Conservation (phyloP, 2,797 vertebrate genomes). For the Mustela erminea region DNA sequence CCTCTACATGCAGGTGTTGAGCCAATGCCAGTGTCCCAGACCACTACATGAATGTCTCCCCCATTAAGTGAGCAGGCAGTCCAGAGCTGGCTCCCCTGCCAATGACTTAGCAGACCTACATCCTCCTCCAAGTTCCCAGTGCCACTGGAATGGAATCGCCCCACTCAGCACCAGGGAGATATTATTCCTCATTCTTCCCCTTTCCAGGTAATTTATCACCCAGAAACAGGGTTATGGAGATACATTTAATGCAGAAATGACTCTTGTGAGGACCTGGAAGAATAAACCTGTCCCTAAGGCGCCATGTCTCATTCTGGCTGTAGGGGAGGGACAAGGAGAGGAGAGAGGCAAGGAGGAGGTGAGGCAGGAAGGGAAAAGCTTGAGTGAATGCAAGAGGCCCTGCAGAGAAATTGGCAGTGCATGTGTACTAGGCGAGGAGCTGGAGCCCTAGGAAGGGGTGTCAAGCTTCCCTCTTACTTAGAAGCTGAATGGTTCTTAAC, state of each 20-base stretch:
- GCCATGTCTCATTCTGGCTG: not conserved
- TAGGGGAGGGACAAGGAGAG: not conserved
- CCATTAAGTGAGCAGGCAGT: not conserved
- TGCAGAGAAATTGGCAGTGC: rapidly evolving
- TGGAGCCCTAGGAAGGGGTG: not conserved
- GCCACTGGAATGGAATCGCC: not conserved
- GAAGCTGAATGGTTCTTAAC: not conserved
- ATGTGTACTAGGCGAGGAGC: not conserved
- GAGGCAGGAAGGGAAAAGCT: not conserved
- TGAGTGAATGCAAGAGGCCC: not conserved
- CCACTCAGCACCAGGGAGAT: not conserved
- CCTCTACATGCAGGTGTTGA: not conserved
- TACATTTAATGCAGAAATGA: constrained; percentile 49
- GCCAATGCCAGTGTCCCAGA: not conserved
- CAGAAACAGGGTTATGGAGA: constrained; percentile 12
- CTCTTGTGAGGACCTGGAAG: not conserved
- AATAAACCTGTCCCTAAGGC: not conserved
- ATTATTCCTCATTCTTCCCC: not conserved
- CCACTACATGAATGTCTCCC: not conserved
- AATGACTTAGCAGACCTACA: not conserved
- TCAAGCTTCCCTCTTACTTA: not conserved
- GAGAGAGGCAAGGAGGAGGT: not conserved
- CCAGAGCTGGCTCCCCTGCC: not conserved
- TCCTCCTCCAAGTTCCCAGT: not conserved
- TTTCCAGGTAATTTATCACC: not conserved